Percentiles rank a stretch among this genome's conserved stretches.
phyloP scores from a whole-genome alignment of 2,113 vertebrate species.

The Sceloporus undulatus region DNA sequence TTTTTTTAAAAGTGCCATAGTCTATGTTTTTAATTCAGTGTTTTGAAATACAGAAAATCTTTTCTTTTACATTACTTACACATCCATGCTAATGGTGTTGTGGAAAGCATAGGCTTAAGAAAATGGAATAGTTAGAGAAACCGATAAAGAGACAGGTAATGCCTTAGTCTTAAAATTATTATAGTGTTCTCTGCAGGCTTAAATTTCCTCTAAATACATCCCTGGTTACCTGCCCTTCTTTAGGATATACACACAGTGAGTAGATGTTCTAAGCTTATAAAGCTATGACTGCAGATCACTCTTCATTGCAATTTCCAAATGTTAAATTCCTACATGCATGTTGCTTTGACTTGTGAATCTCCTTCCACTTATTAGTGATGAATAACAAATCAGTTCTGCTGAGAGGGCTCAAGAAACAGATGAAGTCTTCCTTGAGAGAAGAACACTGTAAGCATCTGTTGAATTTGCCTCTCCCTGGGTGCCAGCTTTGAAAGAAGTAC shows the following conservation, averaged over 20 bases:
- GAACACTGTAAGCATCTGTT: fast-evolving
- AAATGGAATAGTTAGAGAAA: not conserved
- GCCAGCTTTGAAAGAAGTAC: not conserved
- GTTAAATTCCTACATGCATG: not conserved
- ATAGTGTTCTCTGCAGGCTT: not conserved
- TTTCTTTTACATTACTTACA: not conserved
- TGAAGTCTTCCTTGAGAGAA: not conserved
- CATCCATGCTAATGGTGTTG: not conserved
- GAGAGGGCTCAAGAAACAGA: not conserved
- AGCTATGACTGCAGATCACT: not conserved
- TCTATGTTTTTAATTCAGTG: not conserved
- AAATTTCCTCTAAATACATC: not conserved
- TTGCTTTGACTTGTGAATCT: not conserved
- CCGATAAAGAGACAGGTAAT: not conserved
- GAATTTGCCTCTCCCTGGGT: slow-evolving; percentile 2
- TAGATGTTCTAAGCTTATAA: not conserved
- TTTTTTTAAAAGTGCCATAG: not conserved
- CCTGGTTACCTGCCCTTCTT: not conserved
- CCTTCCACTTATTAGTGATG: slow-evolving; percentile 17
- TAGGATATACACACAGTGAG: not conserved
- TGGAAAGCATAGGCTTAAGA: not conserved
- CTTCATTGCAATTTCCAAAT: not conserved
- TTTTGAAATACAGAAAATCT: not conserved
- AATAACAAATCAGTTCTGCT: not conserved
- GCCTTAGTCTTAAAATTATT: not conserved